Base-by-base conservation (phyloP, 2,113 vertebrate species). In the Muntiacus muntjak region DNA sequence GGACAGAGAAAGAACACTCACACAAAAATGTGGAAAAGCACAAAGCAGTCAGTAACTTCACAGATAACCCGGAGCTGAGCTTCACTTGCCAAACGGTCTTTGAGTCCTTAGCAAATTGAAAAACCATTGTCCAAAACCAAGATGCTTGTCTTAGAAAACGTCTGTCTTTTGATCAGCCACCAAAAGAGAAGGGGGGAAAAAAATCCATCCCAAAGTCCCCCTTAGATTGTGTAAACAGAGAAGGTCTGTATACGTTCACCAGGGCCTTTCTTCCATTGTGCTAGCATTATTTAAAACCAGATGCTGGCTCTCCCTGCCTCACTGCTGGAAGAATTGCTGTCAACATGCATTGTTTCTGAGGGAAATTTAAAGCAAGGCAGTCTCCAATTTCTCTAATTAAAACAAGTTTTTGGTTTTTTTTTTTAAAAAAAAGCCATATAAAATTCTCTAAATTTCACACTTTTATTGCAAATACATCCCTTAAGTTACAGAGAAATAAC, bases 371-470 rank as follows among this genome's bases (percentile, higher is more conserved):
- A 43, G 84, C 88, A 78, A 97, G 26, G 40, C 57, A 14, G 79
- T 76, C 71, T 95, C 95, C 83, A 74, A 74, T 81, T 93, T 71
- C 89, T 89, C 45, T 95, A 95, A 98, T 97, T 95, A 98, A 97
- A 98, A 82, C 74, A 67, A 64, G 82, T 52, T 88, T 23, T 57
- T 25, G 43, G 43, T 25, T 43, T 74, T 74, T 43, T 74, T 45
- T 45, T 45, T 45, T 45, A 7, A 7, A 7, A 7, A 7, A 7
- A 50, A 74, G 16, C 45, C 36, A 15, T n/a, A 36, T 71, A 54
- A 67, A 93, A 60, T 57, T 82, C 40, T 94, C 40, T 52, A 89
- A 58, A 79, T 62, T 82, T 79, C 91, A 93, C 50, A 81, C 60
- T 95, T 95, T 86, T 79, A 60, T 83, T 57, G 40, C 93, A 96